These are phyloP conservation scores for Hafferia zeledoni DNA, from an alignment of 2,797 vertebrate genomes.

Conservation along the genomic window DNA sequence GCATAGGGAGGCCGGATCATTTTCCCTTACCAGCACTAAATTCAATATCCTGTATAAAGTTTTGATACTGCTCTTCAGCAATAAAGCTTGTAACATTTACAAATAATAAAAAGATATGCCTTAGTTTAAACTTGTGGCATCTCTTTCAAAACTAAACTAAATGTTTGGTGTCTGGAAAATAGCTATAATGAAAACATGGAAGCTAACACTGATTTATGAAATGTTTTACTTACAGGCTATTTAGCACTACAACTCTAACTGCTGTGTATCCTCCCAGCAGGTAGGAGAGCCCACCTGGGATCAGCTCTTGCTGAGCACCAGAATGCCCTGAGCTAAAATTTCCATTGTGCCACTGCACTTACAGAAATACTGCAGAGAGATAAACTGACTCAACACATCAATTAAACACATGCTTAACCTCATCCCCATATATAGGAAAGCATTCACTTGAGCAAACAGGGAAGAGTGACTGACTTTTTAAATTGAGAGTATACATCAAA, in stretches of 20 bases:
- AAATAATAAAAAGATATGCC: neutral
- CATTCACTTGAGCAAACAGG: neutral
- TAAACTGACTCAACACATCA: neutral
- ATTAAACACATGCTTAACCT: neutral
- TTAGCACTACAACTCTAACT: neutral
- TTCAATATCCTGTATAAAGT: neutral
- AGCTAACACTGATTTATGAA: neutral
- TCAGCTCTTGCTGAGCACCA: neutral
- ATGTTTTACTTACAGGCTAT: neutral
- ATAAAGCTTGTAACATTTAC: neutral
- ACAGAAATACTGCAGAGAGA: neutral
- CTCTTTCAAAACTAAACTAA: neutral
- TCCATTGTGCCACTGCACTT: neutral
- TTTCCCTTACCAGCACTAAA: neutral
- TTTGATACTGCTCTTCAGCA: neutral
- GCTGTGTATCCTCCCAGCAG: neutral
- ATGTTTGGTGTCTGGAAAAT: neutral
- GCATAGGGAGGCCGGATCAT: constrained; percentile 27
- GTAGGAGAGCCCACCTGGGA: neutral
- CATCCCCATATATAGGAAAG: neutral
- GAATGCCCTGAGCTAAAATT: neutral
- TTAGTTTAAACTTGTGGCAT: neutral
- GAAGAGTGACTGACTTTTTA: neutral
- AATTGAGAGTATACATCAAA: neutral
- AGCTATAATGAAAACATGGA: neutral